Evolutionary conservation across 2,797 vertebrate species (phyloP).

Genomic region (Apodemus agrarius): DNA sequence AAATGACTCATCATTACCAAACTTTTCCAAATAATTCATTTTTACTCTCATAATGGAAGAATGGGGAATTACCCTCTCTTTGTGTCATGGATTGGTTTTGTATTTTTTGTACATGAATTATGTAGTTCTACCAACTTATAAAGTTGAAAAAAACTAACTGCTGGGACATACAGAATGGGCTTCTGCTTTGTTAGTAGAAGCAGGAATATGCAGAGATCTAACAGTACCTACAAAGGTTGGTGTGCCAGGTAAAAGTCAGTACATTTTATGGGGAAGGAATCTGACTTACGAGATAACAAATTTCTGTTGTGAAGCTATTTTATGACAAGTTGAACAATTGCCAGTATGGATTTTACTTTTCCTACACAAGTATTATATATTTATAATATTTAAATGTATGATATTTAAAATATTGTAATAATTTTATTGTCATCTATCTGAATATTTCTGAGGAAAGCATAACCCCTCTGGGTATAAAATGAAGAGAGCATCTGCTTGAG

Average conservation of each 20-base stretch:
- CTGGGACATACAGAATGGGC: not conserved
- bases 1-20: not conserved
- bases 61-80: not conserved
- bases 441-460: conserved; percentile 30
- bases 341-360: not conserved
- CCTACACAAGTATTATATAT: not conserved
- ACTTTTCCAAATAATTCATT: not conserved
- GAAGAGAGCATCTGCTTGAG: not conserved
- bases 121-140: not conserved
- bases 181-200: not conserved
- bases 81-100: conserved; percentile 1
- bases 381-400: not conserved
- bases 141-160: not conserved
- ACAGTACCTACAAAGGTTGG: not conserved
- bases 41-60: not conserved
- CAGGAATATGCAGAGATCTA: not conserved
- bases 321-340: not conserved
- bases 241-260: not conserved
- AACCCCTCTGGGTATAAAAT: not conserved
- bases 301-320: not conserved
- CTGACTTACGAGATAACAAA: not conserved
- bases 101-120: not conserved
- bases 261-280: not conserved
- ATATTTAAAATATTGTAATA: not conserved
- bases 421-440: not conserved